Evolutionary conservation across 2,797 vertebrate genomes (phyloP).

Genomic region (Phylloscopus collybita): DNA sequence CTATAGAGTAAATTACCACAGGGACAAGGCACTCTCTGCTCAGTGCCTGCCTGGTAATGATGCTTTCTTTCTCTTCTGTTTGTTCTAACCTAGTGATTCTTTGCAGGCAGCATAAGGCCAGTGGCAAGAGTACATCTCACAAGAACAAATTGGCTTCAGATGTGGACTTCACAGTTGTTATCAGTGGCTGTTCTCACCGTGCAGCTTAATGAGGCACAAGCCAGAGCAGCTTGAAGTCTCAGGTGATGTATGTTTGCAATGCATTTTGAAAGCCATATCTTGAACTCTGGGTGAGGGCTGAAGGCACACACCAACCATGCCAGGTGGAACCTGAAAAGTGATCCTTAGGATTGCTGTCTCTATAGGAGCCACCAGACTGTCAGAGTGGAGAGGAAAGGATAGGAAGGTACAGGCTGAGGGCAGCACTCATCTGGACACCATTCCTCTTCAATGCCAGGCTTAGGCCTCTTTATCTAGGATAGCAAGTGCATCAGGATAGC

Average conservation of each 20-base stretch:
- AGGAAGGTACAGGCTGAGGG: not conserved
- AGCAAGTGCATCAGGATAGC: not conserved
- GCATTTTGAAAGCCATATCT: not conserved
- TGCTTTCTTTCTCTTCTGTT: slow-evolving; percentile 2
- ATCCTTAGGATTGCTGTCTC: accelerated
- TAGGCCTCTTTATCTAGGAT: not conserved
- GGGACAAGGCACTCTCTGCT: not conserved
- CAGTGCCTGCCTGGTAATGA: not conserved
- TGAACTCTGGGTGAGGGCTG: not conserved
- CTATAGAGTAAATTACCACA: not conserved
- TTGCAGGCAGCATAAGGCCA: not conserved
- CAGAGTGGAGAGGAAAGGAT: not conserved
- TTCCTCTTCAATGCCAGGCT: not conserved
- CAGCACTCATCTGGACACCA: not conserved
- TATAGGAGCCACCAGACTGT: not conserved
- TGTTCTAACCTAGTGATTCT: not conserved
- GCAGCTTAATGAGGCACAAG: not conserved
- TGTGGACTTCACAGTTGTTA: slow-evolving; percentile 7
- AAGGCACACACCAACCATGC: not conserved
- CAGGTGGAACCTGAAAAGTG: not conserved
- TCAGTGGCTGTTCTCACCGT: not conserved
- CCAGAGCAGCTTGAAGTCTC: not conserved
- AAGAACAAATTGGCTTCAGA: not conserved
- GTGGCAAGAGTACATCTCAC: not conserved
- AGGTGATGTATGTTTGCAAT: not conserved